Base-by-base conservation (phyloP, 2,113 vertebrate genomes). In the Aplodontia rufa region DNA sequence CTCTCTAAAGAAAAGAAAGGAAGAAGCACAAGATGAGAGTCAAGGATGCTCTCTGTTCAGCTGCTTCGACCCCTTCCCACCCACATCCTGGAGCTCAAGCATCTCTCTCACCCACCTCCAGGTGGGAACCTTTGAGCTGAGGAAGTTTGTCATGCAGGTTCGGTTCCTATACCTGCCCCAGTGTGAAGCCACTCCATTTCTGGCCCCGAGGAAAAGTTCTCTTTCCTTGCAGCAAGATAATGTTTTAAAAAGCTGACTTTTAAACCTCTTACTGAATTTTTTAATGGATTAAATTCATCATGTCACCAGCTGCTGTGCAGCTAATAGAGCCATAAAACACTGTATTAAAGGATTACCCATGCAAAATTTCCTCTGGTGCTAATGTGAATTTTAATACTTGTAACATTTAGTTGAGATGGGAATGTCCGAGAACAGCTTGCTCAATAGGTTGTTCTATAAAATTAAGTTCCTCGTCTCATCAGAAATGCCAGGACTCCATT, bases 311-410 rank as follows among this genome's bases (percentile, higher is more conserved):
- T 99, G 99, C 98, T 99, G 98, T 98, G 98, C 98, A 98, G 98
- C 98, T 99, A 99, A 99, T 99, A 99, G 98, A 98, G 98, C 98
- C 98, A 99, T 99, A 99, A 99, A 99, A 98, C 98, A 98, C 98
- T 99, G 98, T 99, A 99, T 99, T 99, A 98, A 99, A 99, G 99
- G 98, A 98, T 99, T 99, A 98, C 98, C 98, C 98, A 98, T 99
- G 99, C 98, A 99, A 99, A 99, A 99, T 99, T 99, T 99, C 98
- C 97, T 98, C 98, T 98, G 97, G 98, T 87, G 98, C 98, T 99
- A 99, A 99, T 99, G 99, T 98, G 99, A 99, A 99, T 99, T 99
- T 99, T 99, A 99, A 99, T 99, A 99, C 99, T 99, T 99, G 98
- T 99, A 99, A 99, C 99, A 99, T 99, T 99, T 99, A 98, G 99